phyloP scores from a whole-genome alignment of 2,797 vertebrate genomes.

The Tenualosa thibaudeaui region DNA sequence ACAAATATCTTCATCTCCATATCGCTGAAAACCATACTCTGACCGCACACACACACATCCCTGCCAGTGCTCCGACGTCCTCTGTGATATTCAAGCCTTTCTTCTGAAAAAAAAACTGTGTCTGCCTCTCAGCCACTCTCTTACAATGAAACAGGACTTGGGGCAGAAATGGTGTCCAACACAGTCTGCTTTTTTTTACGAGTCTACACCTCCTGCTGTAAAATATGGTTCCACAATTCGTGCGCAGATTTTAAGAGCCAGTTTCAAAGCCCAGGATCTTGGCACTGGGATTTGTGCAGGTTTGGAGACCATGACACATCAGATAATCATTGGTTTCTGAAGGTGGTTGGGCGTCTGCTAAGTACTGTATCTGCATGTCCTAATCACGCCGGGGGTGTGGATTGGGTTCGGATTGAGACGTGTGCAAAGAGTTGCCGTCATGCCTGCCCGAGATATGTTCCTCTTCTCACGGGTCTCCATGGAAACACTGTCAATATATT shows the following conservation, averaged over 20 bases:
- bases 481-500: constrained; percentile 58
- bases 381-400: constrained; percentile 52
- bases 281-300: constrained; percentile 41
- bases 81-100: constrained; percentile 37
- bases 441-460: constrained; percentile 47
- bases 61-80: constrained; percentile 7
- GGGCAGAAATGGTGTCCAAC: constrained; percentile 49
- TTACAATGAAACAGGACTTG: constrained; percentile 45
- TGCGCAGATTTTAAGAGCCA: constrained; percentile 52
- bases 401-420: constrained; percentile 29
- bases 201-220: constrained; percentile 68
- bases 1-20: constrained; percentile 39
- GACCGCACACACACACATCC: constrained; percentile 33
- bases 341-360: constrained; percentile 59
- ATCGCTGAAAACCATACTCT: constrained; percentile 38
- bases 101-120: background rate
- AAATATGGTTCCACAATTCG: constrained; percentile 58
- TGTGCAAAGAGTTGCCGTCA: constrained; percentile 25
- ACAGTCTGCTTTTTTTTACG: constrained; percentile 60
- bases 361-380: constrained; percentile 54
- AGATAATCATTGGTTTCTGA: constrained; percentile 67
- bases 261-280: constrained; percentile 48
- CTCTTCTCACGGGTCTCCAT: constrained; percentile 54
- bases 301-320: constrained; percentile 39
- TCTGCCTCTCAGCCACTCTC: constrained; percentile 33